These are phyloP conservation scores for Nesoenas mayeri DNA, from an alignment of 2,113 vertebrate genomes.

Conservation along the genomic window DNA sequence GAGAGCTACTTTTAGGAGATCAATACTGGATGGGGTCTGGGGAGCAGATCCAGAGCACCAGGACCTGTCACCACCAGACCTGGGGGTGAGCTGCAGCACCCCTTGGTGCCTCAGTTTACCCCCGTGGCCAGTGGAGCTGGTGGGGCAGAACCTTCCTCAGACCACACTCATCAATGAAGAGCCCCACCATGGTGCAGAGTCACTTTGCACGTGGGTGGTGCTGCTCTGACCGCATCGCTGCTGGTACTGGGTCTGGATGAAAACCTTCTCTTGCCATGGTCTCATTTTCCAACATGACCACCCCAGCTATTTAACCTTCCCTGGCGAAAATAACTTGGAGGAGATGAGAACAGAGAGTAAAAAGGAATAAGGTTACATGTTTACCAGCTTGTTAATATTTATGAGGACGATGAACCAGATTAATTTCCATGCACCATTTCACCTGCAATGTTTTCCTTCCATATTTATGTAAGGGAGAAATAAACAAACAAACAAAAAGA, in stretches of 20 bases:
- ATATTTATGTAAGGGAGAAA: conserved; percentile 49
- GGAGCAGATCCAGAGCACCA: background rate
- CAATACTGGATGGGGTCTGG: rapidly evolving
- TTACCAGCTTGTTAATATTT: conserved; percentile 76
- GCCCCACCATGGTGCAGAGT: background rate
- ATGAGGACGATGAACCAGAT: conserved; percentile 73
- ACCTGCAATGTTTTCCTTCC: conserved; percentile 51
- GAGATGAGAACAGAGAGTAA: conserved; percentile 59
- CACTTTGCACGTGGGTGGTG: background rate
- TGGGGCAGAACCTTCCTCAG: too few species aligned
- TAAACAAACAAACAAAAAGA: conserved; percentile 32
- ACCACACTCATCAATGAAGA: rapidly evolving
- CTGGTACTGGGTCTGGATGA: background rate
- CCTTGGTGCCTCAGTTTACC: too few species aligned
- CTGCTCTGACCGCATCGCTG: background rate
- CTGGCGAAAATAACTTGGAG: conserved; percentile 28
- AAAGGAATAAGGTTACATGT: conserved; percentile 73
- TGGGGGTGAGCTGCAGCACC: too few species aligned
- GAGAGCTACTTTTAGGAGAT: background rate
- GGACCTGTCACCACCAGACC: background rate
- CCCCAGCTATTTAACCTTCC: background rate
- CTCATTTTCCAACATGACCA: background rate
- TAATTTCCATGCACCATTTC: conserved; percentile 77
- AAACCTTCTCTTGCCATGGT: background rate
- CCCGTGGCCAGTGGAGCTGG: too few species aligned